phyloP scores from a whole-genome alignment of 2,888 invertebrate species.

The Dexiosoma caninum region DNA sequence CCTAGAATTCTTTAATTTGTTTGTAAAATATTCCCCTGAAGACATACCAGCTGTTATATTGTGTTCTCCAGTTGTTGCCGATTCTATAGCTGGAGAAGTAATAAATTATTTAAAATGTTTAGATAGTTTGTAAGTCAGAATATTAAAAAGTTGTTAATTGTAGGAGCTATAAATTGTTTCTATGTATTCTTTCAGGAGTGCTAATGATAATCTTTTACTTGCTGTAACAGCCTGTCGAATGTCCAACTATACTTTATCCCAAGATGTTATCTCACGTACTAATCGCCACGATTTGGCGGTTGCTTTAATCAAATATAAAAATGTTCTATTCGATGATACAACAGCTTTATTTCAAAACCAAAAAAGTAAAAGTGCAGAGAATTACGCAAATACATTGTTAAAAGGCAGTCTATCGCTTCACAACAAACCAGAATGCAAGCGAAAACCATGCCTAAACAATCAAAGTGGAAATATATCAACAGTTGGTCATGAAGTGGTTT shows the following conservation, averaged over 20 bases:
- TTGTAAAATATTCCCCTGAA: constrained; percentile 72
- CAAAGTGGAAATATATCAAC: background rate
- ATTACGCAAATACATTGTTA: constrained; percentile 1
- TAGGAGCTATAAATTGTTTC: background rate
- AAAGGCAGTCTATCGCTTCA: constrained; percentile 18
- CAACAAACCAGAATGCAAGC: constrained; percentile 13
- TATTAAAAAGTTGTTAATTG: background rate
- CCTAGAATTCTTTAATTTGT: constrained; percentile 75
- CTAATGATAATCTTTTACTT: constrained; percentile 72
- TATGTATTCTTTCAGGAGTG: constrained; percentile 62
- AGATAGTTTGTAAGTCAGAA: constrained; percentile 70
- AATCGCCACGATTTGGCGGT: constrained; percentile 71
- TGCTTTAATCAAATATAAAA: constrained; percentile 73
- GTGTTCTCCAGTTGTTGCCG: constrained; percentile 74
- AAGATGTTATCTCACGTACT: constrained; percentile 70
- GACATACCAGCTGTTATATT: constrained; percentile 75
- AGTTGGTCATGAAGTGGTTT: constrained; percentile 66
- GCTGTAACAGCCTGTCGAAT: constrained; percentile 75
- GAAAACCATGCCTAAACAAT: constrained; percentile 11
- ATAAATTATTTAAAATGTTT: constrained; percentile 72
- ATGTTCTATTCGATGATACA: constrained; percentile 75
- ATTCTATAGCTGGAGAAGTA: constrained; percentile 74
- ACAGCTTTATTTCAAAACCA: constrained; percentile 65
- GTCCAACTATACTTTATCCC: constrained; percentile 74
- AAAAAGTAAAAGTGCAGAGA: constrained; percentile 49